Evolutionary conservation across 1,140 invertebrate genomes (phyloP).

Genomic region (Caenorhabditis inopinata): DNA sequence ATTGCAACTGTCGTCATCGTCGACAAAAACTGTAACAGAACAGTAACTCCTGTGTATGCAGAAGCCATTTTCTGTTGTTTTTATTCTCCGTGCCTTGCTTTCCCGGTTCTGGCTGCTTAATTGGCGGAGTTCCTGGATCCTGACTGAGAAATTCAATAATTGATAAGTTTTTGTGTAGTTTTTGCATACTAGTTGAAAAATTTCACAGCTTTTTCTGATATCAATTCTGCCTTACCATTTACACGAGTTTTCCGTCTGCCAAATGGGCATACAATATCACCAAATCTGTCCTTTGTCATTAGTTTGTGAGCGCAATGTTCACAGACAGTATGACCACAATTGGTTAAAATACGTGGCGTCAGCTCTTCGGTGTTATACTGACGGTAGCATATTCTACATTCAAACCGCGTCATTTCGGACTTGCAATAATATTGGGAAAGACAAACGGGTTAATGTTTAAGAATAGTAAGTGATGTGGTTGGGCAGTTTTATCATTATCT

Average conservation of each 20-base stretch:
- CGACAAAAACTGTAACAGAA: too few relatives aligned
- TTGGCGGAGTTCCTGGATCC: neutral
- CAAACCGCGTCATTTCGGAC: neutral
- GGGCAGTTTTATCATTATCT: too few relatives aligned
- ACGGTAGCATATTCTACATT: neutral
- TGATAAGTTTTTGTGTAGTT: neutral
- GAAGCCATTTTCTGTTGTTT: neutral
- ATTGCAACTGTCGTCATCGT: too few relatives aligned
- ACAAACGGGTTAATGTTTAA: too few relatives aligned
- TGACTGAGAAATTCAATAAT: too few relatives aligned
- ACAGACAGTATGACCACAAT: neutral
- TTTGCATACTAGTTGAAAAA: neutral
- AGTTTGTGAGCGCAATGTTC: neutral
- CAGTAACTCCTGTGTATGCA: too few relatives aligned
- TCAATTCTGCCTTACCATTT: neutral
- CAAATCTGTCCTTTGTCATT: neutral
- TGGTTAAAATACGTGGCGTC: neutral
- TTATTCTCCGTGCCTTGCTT: neutral
- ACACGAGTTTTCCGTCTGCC: neutral
- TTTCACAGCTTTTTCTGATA: too few relatives aligned
- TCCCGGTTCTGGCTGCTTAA: neutral
- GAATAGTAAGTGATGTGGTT: too few relatives aligned
- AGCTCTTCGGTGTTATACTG: neutral
- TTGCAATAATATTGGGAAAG: too few relatives aligned
- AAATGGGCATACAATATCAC: neutral